phyloP scores from a whole-genome alignment of 1,140 invertebrate genomes.

The Alviniconcha marisindica region DNA sequence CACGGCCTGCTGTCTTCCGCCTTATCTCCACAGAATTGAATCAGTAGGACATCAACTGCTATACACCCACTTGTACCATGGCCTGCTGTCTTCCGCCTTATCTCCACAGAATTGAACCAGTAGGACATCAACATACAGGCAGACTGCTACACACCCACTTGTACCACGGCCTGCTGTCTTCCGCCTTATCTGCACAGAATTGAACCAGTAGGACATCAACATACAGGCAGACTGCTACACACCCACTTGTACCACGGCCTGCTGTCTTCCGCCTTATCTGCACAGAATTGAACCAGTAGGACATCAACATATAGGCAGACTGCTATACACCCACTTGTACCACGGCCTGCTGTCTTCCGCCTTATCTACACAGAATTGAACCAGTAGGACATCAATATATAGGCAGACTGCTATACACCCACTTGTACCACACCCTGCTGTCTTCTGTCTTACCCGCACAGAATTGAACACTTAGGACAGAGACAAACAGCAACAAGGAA shows the following conservation, averaged over 20 bases:
- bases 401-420: background rate
- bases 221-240: conserved; percentile 2
- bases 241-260: conserved; percentile 47
- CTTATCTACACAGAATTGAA: background rate
- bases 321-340: background rate
- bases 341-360: background rate
- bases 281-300: background rate
- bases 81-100: too few species aligned
- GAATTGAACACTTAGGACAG: too few species aligned
- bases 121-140: background rate
- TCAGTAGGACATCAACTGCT: conserved; percentile 40
- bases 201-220: background rate
- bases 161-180: too few species aligned
- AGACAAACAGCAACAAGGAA: too few species aligned
- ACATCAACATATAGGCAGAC: background rate
- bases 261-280: background rate
- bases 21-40: background rate
- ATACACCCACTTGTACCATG: background rate
- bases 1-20: background rate
- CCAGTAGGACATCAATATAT: background rate
- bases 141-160: background rate
- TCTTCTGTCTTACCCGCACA: too few species aligned
- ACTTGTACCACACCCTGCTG: background rate
- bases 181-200: too few species aligned
- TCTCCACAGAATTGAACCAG: too few species aligned